These are phyloP conservation scores for Cheilosia impressa DNA, from an alignment of 2,888 invertebrate species.

Conservation along the genomic window DNA sequence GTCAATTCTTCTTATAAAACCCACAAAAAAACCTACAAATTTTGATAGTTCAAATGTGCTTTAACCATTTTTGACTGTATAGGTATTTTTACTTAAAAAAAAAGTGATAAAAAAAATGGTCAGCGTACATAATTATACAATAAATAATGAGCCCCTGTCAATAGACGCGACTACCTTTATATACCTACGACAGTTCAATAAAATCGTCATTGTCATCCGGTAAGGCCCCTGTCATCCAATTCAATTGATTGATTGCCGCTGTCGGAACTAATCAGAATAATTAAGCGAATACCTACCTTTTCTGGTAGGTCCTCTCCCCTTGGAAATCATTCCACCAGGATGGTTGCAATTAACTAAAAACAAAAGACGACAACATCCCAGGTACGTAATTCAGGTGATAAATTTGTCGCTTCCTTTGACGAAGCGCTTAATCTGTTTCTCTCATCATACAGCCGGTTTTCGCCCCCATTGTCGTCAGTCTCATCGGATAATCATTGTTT, in stretches of 20 bases:
- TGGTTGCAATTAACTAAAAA: constrained; percentile 16
- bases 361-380: constrained; percentile 1
- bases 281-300: constrained; percentile 12
- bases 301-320: neutral
- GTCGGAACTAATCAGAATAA: constrained; percentile 43
- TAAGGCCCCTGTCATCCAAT: constrained; percentile 12
- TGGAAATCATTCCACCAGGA: constrained; percentile 24
- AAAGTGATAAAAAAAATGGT: no score
- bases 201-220: constrained; percentile 10
- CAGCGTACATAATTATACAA: no score
- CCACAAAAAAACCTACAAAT: no score
- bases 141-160: no score
- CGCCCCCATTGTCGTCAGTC: neutral
- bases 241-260: constrained; percentile 40
- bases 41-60: no score
- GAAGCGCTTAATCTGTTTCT: constrained; percentile 2
- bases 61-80: no score
- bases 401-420: constrained; percentile 23
- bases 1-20: no score
- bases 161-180: no score
- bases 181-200: neutral
- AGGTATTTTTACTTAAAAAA: no score
- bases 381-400: constrained; percentile 25
- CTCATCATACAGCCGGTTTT: constrained; percentile 4
- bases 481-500: constrained; percentile 40